A percentile compares a stretch with the other conserved stretches of the same genome.
Evolutionary conservation across 1,140 invertebrate genomes (phyloP).

Genomic region (Magallana ariakensis): DNA sequence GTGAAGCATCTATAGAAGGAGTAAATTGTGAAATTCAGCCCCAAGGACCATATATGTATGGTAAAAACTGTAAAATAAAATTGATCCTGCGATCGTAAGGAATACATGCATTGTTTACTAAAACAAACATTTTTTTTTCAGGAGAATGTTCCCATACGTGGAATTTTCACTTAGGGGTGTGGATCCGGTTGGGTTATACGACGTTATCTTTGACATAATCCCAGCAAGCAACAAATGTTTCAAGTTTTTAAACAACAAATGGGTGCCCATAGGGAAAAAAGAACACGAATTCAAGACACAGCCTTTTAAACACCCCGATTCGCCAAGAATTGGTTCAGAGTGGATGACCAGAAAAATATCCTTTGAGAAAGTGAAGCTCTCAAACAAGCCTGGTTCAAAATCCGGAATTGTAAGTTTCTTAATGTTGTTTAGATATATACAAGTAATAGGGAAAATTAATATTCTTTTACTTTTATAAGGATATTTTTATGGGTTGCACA

Average conservation of each 20-base stretch:
- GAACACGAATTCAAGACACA: slow-evolving; percentile 88
- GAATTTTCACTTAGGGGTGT: slow-evolving; percentile 50
- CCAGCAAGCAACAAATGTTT: slow-evolving; percentile 53
- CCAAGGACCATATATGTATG: no score
- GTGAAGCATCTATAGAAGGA: no score
- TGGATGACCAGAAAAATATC: slow-evolving; percentile 97
- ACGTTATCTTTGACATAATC: slow-evolving; percentile 49
- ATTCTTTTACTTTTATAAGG: no score
- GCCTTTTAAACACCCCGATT: slow-evolving; percentile 95
- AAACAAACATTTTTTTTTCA: slow-evolving; percentile 40
- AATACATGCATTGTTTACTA: no score
- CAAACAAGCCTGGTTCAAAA: slow-evolving; percentile 84
- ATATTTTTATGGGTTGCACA: no score
- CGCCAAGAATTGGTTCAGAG: slow-evolving; percentile 94
- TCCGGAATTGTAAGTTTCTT: neutral
- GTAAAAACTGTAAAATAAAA: no score
- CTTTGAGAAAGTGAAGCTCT: slow-evolving; percentile 96
- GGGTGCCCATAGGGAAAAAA: slow-evolving; percentile 51
- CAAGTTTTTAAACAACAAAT: slow-evolving; percentile 56
- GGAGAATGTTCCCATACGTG: slow-evolving; percentile 62
- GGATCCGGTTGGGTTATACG: slow-evolving; percentile 40
- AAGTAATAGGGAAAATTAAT: no score
- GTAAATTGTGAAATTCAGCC: no score
- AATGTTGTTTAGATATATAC: no score
- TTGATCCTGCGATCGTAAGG: no score